These are phyloP conservation scores for Notolabrus celidotus DNA, from an alignment of 2,797 vertebrate species.

Conservation along the genomic window DNA sequence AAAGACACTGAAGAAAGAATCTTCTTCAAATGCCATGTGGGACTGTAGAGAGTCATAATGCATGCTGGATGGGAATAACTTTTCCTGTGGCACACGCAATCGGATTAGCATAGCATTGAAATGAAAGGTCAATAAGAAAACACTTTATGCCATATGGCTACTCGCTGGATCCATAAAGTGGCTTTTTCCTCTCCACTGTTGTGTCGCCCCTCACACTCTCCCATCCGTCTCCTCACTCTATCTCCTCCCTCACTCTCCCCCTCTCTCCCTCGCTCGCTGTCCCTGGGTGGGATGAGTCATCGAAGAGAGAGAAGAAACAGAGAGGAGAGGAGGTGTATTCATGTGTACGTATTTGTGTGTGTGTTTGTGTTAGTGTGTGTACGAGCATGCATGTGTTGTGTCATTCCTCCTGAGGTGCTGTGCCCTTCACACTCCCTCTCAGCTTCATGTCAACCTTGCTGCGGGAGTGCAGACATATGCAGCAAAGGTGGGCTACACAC, in stretches of 20 bases:
- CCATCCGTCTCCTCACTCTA: slow-evolving; percentile 45
- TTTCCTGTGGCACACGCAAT: slow-evolving; percentile 39
- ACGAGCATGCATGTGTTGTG: slow-evolving; percentile 54
- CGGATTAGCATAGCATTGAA: slow-evolving; percentile 51
- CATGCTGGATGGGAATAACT: slow-evolving; percentile 44
- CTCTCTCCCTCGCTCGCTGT: slow-evolving; percentile 56
- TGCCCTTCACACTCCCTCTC: slow-evolving; percentile 80
- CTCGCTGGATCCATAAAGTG: slow-evolving; percentile 47
- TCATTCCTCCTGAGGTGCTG: slow-evolving; percentile 75
- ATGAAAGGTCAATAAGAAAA: slow-evolving; percentile 68
- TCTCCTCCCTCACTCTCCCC: slow-evolving; percentile 40
- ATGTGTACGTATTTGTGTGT: slow-evolving; percentile 39
- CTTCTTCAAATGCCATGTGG: slow-evolving; percentile 2
- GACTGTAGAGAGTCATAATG: slow-evolving; percentile 19
- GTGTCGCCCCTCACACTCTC: slow-evolving; percentile 53
- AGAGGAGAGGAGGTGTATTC: slow-evolving; percentile 66
- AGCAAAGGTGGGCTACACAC: slow-evolving; percentile 36
- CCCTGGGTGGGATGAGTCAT: slow-evolving; percentile 84
- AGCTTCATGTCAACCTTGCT: slow-evolving; percentile 72
- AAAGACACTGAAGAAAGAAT: slow-evolving; percentile 20
- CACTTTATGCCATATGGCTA: slow-evolving; percentile 40
- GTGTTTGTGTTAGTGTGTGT: slow-evolving; percentile 30
- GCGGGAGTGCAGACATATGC: slow-evolving; percentile 47
- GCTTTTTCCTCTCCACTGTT: slow-evolving; percentile 35
- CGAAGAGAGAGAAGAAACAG: slow-evolving; percentile 70